Evolutionary conservation across 2,113 vertebrate genomes (phyloP).

Genomic region (Damaliscus lunatus): DNA sequence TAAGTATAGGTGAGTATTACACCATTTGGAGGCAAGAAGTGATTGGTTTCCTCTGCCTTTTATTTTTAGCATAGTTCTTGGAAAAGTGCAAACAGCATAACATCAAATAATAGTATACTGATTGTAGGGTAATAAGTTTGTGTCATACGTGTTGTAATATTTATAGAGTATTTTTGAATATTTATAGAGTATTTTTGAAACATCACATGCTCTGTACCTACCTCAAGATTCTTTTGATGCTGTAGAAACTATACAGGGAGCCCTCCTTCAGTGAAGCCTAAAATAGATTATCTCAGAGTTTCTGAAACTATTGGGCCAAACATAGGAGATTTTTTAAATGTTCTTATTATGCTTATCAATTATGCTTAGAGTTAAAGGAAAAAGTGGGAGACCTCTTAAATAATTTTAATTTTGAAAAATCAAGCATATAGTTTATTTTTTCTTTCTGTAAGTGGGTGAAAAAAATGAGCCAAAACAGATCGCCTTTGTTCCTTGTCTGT

Average conservation of each 20-base stretch:
- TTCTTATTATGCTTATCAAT: neutral
- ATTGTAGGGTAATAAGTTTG: neutral
- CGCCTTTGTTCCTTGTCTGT: neutral
- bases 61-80: conserved; percentile 3
- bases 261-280: neutral
- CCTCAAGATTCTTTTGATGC: neutral
- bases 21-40: neutral
- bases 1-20: neutral
- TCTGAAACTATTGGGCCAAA: neutral
- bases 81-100: neutral
- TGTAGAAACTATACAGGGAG: neutral
- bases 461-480: neutral
- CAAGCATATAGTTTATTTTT: neutral
- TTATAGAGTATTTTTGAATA: neutral
- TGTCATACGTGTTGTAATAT: neutral
- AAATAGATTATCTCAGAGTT: neutral
- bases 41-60: conserved; percentile 1
- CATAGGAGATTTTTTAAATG: neutral
- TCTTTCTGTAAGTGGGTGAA: neutral
- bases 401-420: conserved; percentile 19
- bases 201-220: neutral
- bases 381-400: neutral
- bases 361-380: neutral
- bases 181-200: neutral
- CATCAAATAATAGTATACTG: neutral